Conservation (phyloP, 2,888 invertebrate species). For the Piscicola geometra region DNA sequence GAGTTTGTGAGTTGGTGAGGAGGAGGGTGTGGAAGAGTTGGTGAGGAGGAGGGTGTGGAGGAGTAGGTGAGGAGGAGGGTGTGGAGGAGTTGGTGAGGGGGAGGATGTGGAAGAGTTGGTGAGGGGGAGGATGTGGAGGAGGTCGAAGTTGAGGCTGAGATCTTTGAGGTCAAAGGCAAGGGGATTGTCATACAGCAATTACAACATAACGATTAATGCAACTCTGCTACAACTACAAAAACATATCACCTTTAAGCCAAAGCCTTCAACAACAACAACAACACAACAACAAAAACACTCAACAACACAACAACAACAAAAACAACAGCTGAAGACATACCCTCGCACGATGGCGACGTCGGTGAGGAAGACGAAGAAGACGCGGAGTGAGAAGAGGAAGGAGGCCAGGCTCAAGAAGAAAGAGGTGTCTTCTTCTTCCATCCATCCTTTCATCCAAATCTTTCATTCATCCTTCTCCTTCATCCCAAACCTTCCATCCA, state of each 20-base stretch:
- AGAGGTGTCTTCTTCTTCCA: neutral
- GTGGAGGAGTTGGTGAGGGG: too few species aligned
- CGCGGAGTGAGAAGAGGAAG: conserved; percentile 71
- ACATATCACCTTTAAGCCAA: too few species aligned
- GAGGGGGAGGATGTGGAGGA: conserved; percentile 37
- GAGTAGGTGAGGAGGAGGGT: too few species aligned
- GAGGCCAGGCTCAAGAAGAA: conserved; percentile 57
- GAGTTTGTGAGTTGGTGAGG: conserved; percentile 65
- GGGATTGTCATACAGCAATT: neutral
- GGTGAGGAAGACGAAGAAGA: conserved; percentile 73
- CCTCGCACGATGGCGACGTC: conserved; percentile 82
- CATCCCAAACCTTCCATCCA: too few species aligned
- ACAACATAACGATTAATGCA: too few species aligned
- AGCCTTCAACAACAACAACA: neutral
- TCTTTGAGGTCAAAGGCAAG: too few species aligned
- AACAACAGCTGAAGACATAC: conserved; percentile 73
- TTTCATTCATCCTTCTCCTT: too few species aligned
- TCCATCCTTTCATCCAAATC: too few species aligned
- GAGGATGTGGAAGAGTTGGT: conserved; percentile 83
- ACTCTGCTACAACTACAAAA: too few species aligned
- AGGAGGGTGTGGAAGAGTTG: conserved; percentile 87
- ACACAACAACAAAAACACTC: too few species aligned
- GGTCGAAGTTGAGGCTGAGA: too few species aligned
- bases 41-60: conserved; percentile 49
- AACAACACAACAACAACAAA: too few species aligned